Evolutionary conservation across 2,797 vertebrate genomes (phyloP).

Genomic region (Mus minutoides): DNA sequence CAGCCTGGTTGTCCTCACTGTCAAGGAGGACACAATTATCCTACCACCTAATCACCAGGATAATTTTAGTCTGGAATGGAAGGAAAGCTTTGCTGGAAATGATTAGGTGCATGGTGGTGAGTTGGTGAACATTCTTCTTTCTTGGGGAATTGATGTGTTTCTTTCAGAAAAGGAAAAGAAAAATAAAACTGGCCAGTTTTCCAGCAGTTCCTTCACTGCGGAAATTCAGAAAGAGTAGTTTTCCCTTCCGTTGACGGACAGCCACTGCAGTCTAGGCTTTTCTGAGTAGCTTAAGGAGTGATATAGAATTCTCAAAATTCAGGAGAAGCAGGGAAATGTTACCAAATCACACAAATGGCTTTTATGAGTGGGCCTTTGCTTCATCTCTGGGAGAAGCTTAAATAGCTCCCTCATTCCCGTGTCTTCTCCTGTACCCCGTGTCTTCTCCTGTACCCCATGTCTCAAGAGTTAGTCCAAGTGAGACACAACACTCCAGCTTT

Average conservation of each 20-base stretch:
- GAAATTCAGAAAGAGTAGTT: background rate
- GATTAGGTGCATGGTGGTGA: background rate
- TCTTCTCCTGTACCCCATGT: too few species aligned
- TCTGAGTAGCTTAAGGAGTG: background rate
- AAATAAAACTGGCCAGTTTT: background rate
- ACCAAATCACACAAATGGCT: slow-evolving; percentile 1
- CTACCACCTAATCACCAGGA: background rate
- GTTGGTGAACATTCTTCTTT: slow-evolving; percentile 8
- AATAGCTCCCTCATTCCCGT: background rate
- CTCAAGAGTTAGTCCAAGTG: background rate
- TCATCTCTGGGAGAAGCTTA: background rate
- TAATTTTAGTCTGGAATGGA: background rate
- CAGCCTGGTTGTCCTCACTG: background rate
- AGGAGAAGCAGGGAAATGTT: background rate
- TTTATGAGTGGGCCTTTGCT: background rate
- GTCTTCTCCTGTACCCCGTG: too few species aligned
- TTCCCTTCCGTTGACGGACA: background rate
- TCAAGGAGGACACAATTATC: background rate
- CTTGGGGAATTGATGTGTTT: background rate
- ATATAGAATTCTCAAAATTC: slow-evolving; percentile 12
- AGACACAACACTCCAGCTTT: slow-evolving; percentile 26
- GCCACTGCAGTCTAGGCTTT: background rate
- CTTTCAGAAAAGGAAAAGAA: background rate
- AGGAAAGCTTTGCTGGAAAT: background rate
- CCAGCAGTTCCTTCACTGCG: background rate